These are phyloP conservation scores for Ligdia adustata DNA, from an alignment of 2,888 invertebrate genomes.

Conservation along the genomic window DNA sequence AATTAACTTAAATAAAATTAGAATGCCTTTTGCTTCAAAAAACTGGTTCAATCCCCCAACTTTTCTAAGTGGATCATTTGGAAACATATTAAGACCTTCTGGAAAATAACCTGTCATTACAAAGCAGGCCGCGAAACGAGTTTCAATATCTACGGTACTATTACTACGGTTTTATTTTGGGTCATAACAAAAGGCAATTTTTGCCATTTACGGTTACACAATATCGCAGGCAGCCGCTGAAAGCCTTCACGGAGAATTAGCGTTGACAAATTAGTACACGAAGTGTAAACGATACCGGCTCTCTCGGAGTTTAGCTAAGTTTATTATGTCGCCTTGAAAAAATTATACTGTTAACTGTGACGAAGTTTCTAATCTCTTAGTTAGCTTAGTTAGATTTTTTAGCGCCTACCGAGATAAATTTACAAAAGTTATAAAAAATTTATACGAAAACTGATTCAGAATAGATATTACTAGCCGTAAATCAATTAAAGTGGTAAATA, in stretches of 20 bases:
- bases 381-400: neutral
- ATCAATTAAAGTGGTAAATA: too few relatives aligned
- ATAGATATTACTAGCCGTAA: too few relatives aligned
- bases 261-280: slow-evolving; percentile 36
- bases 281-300: slow-evolving; percentile 22
- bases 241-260: slow-evolving; percentile 38
- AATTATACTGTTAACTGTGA: slow-evolving; percentile 4
- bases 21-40: too few relatives aligned
- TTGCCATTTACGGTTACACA: slow-evolving; percentile 24
- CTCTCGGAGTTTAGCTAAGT: slow-evolving; percentile 13
- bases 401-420: too few relatives aligned
- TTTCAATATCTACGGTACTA: too few relatives aligned
- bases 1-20: too few relatives aligned
- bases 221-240: slow-evolving; percentile 29
- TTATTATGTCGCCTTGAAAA: slow-evolving; percentile 20
- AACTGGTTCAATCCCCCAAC: too few relatives aligned
- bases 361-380: slow-evolving; percentile 5
- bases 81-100: too few relatives aligned
- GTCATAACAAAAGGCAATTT: slow-evolving; percentile 19
- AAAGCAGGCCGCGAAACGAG: slow-evolving; percentile 10
- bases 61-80: too few relatives aligned
- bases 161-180: slow-evolving; percentile 38
- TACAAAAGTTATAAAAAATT: too few relatives aligned
- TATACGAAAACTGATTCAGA: too few relatives aligned
- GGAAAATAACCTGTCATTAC: too few relatives aligned